Conservation (phyloP, 1,140 invertebrate species). For the Zaprionus africanus region DNA sequence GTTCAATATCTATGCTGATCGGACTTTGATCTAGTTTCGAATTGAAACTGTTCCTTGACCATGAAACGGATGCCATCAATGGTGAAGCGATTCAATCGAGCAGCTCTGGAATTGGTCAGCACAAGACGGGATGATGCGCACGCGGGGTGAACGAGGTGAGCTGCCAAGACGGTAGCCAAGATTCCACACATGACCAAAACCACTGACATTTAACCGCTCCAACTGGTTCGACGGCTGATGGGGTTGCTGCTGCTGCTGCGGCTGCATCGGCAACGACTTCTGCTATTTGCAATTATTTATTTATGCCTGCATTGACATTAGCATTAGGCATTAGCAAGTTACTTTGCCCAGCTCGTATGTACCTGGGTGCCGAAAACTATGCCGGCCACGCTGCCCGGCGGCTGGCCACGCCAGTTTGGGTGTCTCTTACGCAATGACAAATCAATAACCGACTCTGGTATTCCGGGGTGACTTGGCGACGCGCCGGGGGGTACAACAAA, state of each 20-base stretch:
- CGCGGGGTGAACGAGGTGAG: not conserved
- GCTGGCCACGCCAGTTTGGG: slow-evolving; percentile 40
- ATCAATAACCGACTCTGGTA: slow-evolving; percentile 22
- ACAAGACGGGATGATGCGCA: not conserved
- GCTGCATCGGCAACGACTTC: slow-evolving; percentile 28
- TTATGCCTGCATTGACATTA: slow-evolving; percentile 83
- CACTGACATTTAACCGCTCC: slow-evolving; percentile 71
- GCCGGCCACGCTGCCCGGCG: slow-evolving; percentile 28
- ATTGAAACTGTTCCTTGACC: slow-evolving; percentile 62
- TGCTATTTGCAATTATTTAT: slow-evolving; percentile 77
- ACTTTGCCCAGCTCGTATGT: slow-evolving; percentile 7
- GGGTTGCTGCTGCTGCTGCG: slow-evolving; percentile 5
- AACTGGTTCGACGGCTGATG: slow-evolving; percentile 61
- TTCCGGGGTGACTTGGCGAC: not conserved
- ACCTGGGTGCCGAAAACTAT: slow-evolving; percentile 47
- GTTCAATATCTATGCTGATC: slow-evolving; percentile 35
- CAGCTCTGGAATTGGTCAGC: slow-evolving; percentile 5
- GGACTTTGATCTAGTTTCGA: slow-evolving; percentile 51
- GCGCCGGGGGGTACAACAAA: slow-evolving; percentile 22
- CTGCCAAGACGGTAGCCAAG: slow-evolving; percentile 45
- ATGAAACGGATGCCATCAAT: slow-evolving; percentile 49
- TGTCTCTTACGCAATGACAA: slow-evolving; percentile 41
- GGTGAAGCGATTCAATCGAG: slow-evolving; percentile 6
- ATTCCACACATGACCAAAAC: slow-evolving; percentile 70
- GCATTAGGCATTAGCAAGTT: slow-evolving; percentile 58